Percentiles rank a stretch among this genome's conserved stretches.
Conservation (phyloP, 2,888 invertebrate genomes). For the Hypercompe scribonia region DNA sequence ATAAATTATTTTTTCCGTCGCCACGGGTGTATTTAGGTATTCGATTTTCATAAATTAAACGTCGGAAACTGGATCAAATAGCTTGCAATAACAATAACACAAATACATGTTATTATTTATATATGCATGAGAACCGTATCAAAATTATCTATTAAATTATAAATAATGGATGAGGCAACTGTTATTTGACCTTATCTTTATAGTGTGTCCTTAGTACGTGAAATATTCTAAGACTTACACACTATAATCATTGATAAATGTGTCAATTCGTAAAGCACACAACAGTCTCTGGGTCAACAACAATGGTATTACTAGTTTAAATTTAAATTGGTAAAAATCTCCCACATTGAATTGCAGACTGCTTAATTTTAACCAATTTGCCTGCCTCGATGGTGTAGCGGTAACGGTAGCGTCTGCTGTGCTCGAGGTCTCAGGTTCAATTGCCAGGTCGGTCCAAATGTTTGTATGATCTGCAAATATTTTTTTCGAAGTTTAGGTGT, state of each 20-base stretch:
- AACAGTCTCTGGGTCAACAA: neutral
- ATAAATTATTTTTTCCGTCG: no score
- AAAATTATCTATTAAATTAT: constrained; percentile 41
- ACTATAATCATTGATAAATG: neutral
- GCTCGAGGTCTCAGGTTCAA: no score
- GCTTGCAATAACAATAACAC: constrained; percentile 2
- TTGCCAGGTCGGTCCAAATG: no score
- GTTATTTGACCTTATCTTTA: constrained; percentile 49
- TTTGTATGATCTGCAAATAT: no score
- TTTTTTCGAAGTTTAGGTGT: no score
- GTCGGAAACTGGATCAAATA: constrained; percentile 4
- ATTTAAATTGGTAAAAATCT: no score
- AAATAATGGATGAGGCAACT: constrained; percentile 28
- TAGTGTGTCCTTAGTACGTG: constrained; percentile 13
- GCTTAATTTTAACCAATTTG: no score
- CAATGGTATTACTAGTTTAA: no score
- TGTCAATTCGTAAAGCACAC: neutral
- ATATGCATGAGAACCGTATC: constrained; percentile 46
- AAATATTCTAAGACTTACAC: neutral
- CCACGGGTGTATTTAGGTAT: no score
- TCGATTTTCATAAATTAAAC: neutral
- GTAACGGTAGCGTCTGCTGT: no score
- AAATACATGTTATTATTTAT: constrained; percentile 37
- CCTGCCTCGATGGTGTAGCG: no score
- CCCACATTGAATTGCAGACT: no score